These are phyloP conservation scores for Bujurquina vittata DNA, from an alignment of 2,113 vertebrate species.

Conservation along the genomic window DNA sequence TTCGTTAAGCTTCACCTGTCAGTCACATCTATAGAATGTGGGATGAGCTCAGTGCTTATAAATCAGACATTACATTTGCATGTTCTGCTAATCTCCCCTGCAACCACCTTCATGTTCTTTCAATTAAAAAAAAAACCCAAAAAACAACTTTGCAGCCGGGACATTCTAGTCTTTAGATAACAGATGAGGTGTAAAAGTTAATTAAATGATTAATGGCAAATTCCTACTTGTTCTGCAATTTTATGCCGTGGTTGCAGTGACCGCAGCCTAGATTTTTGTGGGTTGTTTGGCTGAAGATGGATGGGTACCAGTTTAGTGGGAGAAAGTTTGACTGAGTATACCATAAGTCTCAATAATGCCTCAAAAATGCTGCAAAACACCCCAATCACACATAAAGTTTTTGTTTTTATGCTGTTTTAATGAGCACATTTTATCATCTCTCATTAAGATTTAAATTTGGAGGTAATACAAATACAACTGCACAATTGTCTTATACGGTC, in stretches of 20 bases:
- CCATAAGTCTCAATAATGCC: fast-evolving
- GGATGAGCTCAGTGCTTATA: too few relatives aligned
- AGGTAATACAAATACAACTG: not conserved
- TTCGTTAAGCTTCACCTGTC: too few relatives aligned
- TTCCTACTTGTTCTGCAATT: fast-evolving
- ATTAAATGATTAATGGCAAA: not conserved
- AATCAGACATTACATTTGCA: too few relatives aligned
- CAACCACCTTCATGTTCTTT: not conserved
- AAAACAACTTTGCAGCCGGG: too few relatives aligned
- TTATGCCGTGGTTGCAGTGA: not conserved
- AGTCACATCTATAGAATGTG: too few relatives aligned
- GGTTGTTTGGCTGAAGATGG: not conserved
- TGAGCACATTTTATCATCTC: not conserved
- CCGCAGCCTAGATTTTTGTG: not conserved
- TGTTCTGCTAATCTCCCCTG: not conserved
- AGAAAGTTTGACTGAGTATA: not conserved
- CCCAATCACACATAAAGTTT: too few relatives aligned
- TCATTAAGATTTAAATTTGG: not conserved
- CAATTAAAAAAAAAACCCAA: too few relatives aligned
- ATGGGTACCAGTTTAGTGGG: not conserved
- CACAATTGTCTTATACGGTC: not conserved
- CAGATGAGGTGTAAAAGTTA: not conserved
- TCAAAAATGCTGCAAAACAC: not conserved
- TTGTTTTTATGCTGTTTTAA: too few relatives aligned
- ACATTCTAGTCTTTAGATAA: not conserved